Conservation (phyloP, 2,888 invertebrate genomes). For the Malthinus seriepunctatus region DNA sequence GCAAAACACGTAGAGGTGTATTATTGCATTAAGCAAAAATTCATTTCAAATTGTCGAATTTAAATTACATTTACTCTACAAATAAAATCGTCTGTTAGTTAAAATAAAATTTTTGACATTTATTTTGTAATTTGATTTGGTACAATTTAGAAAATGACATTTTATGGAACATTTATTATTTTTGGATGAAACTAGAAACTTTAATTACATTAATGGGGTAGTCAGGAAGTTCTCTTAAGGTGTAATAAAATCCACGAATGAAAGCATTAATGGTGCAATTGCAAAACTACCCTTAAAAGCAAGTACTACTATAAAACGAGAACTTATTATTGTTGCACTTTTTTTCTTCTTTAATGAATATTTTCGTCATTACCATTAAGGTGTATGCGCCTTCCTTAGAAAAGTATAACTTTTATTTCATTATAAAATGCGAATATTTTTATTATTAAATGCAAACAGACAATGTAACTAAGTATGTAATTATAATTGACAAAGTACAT, state of each 20-base stretch:
- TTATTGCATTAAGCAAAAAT: conserved; percentile 13
- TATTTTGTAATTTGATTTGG: not conserved
- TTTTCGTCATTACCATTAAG: too few relatives aligned
- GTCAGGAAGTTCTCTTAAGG: conserved; percentile 10
- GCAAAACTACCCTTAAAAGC: conserved; percentile 5
- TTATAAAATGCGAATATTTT: too few relatives aligned
- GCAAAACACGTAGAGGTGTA: conserved; percentile 23
- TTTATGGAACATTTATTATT: too few relatives aligned
- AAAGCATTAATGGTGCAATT: conserved; percentile 10
- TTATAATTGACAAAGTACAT: too few relatives aligned
- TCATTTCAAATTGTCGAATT: not conserved
- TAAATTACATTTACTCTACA: not conserved
- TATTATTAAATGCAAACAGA: too few relatives aligned
- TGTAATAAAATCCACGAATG: conserved; percentile 14
- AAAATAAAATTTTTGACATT: not conserved
- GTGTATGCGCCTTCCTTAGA: too few relatives aligned
- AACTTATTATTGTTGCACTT: conserved; percentile 3
- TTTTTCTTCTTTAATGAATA: not conserved
- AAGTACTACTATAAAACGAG: conserved; percentile 8
- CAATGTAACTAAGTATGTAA: too few relatives aligned
- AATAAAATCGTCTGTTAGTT: not conserved
- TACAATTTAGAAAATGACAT: too few relatives aligned
- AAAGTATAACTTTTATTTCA: too few relatives aligned
- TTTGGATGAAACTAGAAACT: not conserved
- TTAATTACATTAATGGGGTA: conserved; percentile 4